Percentiles rank a stretch among this genome's conserved stretches.
phyloP scores from a whole-genome alignment of 2,113 vertebrate species.

The Phasianus colchicus region DNA sequence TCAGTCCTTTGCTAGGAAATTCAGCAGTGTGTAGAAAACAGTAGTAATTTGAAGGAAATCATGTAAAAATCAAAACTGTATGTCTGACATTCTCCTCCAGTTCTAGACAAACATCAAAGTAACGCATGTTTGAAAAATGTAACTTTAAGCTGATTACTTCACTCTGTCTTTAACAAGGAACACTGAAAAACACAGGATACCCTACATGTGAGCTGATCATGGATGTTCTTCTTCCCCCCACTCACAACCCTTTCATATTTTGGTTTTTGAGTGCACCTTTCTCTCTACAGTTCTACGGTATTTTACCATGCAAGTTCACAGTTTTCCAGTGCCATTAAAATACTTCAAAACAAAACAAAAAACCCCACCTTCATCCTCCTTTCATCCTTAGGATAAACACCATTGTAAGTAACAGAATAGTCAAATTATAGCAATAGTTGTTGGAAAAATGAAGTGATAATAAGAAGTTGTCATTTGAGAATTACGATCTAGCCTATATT shows the following conservation, averaged over 20 bases:
- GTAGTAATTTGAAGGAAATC: background rate
- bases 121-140: background rate
- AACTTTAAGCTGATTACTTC: background rate
- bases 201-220: background rate
- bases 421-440: background rate
- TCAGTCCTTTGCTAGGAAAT: background rate
- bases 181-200: background rate
- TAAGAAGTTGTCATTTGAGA: background rate
- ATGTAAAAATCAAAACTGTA: background rate
- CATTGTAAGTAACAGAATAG: background rate
- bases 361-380: no score
- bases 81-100: background rate
- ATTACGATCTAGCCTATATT: background rate
- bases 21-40: background rate
- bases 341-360: background rate
- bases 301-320: background rate
- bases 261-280: background rate
- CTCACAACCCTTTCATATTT: background rate
- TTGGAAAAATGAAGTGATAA: background rate
- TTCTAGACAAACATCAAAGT: background rate
- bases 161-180: background rate
- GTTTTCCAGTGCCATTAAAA: background rate
- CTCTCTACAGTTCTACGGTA: background rate
- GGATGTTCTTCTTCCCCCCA: background rate
- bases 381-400: background rate